phyloP scores from a whole-genome alignment of 30 jellyfish, hydroid and myxozoan genomes.

The Turritopsis dohrnii region DNA sequence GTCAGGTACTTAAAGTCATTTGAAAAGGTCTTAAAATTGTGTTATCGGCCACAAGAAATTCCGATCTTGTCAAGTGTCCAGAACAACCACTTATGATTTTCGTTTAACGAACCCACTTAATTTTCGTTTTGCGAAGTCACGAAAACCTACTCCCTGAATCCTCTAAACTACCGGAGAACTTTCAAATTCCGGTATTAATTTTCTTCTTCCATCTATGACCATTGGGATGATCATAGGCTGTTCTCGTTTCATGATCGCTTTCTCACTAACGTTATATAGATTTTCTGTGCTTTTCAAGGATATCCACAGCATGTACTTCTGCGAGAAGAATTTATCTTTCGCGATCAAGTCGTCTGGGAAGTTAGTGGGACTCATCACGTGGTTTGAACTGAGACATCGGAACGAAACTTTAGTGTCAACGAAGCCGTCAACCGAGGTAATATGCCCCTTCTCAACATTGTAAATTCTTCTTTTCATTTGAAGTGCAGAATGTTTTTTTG shows the following conservation, averaged over 20 bases:
- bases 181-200: no score
- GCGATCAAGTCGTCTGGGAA: background rate
- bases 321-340: background rate
- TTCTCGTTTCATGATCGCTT: no score
- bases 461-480: background rate
- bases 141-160: no score
- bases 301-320: background rate
- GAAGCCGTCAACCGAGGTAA: background rate
- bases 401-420: background rate
- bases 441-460: background rate
- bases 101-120: no score
- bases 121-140: no score
- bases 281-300: background rate
- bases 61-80: background rate
- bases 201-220: no score
- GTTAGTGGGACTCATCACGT: background rate
- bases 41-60: background rate
- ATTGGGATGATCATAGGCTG: no score
- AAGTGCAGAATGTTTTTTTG: no score
- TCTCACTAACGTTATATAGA: background rate
- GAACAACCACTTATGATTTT: background rate
- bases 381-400: background rate
- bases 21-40: background rate
- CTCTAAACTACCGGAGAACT: no score
- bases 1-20: background rate